Conservation (phyloP, 2,113 vertebrate genomes). For the Odocoileus virginianus region DNA sequence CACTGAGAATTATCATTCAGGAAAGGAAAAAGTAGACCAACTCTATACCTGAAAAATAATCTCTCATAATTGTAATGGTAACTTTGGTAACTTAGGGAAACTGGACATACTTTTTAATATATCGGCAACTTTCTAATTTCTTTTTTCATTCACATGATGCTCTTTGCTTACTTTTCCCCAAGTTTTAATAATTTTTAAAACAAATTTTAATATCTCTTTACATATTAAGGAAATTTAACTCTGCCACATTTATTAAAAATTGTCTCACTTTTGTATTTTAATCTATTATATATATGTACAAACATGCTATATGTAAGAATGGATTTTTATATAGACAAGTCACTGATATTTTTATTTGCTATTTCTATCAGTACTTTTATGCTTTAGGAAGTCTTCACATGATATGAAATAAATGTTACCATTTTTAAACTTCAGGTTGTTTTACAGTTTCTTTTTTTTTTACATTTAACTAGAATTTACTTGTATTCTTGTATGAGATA, state of each 20-base stretch:
- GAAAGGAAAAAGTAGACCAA: not conserved
- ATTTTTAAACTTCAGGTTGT: not conserved
- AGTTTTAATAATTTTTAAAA: not conserved
- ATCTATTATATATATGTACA: not conserved
- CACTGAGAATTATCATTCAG: not conserved
- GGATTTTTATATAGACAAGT: not conserved
- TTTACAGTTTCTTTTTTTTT: not conserved
- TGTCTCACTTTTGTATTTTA: not conserved
- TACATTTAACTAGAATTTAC: not conserved
- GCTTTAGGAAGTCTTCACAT: not conserved
- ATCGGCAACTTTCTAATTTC: not conserved
- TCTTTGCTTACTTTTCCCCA: not conserved
- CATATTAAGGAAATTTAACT: not conserved
- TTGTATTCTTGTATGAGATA: not conserved
- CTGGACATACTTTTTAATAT: not conserved
- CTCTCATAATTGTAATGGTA: not conserved
- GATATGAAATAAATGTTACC: not conserved
- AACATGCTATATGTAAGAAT: not conserved
- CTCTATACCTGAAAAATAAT: not conserved
- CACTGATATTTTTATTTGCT: not conserved
- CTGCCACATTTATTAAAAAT: not conserved
- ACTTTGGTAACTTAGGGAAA: not conserved
- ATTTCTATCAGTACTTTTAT: not conserved
- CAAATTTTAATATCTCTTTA: not conserved
- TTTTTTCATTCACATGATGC: not conserved